Evolutionary conservation across 2,113 vertebrate genomes (phyloP).

Genomic region (Anolis sagrei): DNA sequence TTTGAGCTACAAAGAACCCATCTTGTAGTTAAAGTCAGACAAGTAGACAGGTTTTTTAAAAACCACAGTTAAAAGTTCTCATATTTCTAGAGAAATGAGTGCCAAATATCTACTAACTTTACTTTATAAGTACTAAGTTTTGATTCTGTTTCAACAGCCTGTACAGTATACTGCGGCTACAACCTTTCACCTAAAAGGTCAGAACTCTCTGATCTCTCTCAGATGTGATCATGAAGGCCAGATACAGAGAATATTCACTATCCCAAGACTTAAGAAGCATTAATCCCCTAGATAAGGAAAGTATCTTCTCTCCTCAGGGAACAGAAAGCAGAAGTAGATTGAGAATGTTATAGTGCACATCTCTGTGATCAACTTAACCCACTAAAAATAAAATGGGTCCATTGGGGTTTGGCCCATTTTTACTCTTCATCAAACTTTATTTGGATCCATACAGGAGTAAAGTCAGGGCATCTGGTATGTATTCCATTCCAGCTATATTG

Average conservation of each 20-base stretch:
- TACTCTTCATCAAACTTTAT: not conserved
- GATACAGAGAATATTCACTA: conserved; percentile 19
- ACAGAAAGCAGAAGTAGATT: conserved; percentile 14
- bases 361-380: conserved; percentile 3
- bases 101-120: not conserved
- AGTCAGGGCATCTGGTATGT: not conserved
- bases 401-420: not conserved
- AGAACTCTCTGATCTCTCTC: not conserved
- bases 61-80: conserved; percentile 11
- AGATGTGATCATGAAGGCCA: not conserved
- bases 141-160: rapidly evolving
- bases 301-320: not conserved
- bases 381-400: conserved; percentile 11
- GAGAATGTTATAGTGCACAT: conserved; percentile 6
- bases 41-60: conserved; percentile 13
- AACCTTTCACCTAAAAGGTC: not conserved
- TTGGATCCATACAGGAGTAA: not conserved
- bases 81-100: not conserved
- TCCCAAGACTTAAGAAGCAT: not conserved
- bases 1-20: conserved; percentile 23
- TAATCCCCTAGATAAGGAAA: conserved; percentile 17
- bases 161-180: rapidly evolving
- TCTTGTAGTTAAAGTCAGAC: conserved; percentile 18
- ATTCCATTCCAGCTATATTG: not conserved
- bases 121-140: not conserved